Conservation (phyloP, 2,113 vertebrate genomes). For the Turdus rufiventris region DNA sequence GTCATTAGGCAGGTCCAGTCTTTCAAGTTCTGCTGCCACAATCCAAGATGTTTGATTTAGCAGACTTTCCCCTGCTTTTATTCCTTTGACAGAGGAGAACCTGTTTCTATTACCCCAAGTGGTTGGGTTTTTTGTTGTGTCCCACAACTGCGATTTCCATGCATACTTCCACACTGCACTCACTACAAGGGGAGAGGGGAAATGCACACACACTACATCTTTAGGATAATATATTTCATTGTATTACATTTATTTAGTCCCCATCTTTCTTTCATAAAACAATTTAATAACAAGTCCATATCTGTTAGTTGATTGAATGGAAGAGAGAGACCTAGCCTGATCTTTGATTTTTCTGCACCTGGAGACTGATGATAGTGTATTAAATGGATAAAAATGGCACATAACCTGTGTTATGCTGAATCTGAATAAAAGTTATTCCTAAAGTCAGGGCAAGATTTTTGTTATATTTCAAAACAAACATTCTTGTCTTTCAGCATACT, state of each 20-base stretch:
- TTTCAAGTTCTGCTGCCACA: conserved; percentile 16
- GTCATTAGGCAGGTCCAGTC: background rate
- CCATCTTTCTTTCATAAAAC: background rate
- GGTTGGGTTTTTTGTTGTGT: background rate
- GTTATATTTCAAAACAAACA: background rate
- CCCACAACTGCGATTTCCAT: background rate
- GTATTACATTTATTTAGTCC: background rate
- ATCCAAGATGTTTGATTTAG: background rate
- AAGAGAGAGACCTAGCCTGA: background rate
- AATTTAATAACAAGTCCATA: background rate
- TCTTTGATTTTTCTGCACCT: background rate
- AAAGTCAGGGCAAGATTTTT: background rate
- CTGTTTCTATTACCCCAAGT: background rate
- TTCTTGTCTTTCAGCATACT: background rate
- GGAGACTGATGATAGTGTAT: background rate
- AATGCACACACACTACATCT: background rate
- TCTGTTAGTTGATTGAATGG: background rate
- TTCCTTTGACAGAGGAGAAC: background rate
- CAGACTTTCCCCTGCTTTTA: background rate
- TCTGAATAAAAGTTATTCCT: background rate
- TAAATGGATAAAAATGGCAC: background rate
- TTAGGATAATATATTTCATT: background rate
- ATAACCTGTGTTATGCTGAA: background rate
- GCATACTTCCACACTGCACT: background rate
- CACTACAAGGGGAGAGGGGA: background rate